phyloP scores from a whole-genome alignment of 2,888 invertebrate species.

The Diarsia rubi region DNA sequence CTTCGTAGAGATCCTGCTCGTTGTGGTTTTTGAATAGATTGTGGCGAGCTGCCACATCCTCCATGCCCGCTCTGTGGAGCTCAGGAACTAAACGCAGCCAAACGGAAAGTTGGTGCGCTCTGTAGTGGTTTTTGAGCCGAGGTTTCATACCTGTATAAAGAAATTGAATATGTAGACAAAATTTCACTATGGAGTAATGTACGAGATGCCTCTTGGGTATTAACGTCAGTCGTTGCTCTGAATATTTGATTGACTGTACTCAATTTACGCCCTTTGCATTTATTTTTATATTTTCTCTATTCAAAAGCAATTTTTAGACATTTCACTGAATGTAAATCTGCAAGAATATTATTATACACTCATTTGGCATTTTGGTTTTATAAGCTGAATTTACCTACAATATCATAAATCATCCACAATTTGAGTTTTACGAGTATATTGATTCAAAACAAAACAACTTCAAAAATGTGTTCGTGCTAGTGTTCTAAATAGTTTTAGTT shows the following conservation, averaged over 20 bases:
- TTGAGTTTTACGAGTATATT: neutral
- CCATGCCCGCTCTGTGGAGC: conserved; percentile 96
- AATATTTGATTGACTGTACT: neutral
- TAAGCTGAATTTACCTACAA: neutral
- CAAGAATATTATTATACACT: neutral
- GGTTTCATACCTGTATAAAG: conserved; percentile 95
- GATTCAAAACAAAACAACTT: neutral
- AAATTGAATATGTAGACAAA: conserved; percentile 42
- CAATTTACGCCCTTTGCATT: neutral
- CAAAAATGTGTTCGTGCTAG: neutral
- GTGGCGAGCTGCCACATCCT: conserved; percentile 96
- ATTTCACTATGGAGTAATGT: conserved; percentile 1
- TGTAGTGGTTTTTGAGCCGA: conserved; percentile 97
- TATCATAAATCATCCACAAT: neutral
- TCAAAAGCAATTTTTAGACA: neutral
- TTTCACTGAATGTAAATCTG: neutral
- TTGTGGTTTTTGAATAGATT: conserved; percentile 97
- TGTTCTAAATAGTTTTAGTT: conserved; percentile 27
- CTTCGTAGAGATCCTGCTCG: conserved; percentile 97
- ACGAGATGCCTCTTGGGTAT: neutral
- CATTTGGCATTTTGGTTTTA: neutral
- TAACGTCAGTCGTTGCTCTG: neutral
- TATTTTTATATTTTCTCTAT: neutral
- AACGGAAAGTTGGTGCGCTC: conserved; percentile 98
- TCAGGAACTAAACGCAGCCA: conserved; percentile 98